Evolutionary conservation across 2,113 vertebrate species (phyloP).

Genomic region (Sialia sialis): DNA sequence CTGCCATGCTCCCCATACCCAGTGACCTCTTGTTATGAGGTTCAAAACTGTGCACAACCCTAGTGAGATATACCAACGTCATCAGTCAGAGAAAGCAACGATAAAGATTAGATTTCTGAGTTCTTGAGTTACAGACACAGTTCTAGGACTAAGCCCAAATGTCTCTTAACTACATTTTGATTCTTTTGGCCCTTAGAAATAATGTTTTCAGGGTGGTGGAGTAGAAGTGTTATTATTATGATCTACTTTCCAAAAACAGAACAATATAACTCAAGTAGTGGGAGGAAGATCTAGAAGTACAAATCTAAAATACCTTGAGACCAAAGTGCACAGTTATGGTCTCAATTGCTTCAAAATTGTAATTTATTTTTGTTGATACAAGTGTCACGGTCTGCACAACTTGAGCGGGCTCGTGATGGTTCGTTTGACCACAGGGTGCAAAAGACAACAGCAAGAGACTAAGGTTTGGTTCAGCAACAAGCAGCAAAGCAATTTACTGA

Average conservation of each 20-base stretch:
- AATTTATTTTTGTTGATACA: constrained; percentile 39
- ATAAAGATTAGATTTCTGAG: neutral
- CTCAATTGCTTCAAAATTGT: constrained; percentile 12
- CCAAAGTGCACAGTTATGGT: neutral
- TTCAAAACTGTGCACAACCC: neutral
- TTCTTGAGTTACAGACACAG: neutral
- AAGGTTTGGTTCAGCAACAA: too few species aligned
- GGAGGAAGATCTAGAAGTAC: neutral
- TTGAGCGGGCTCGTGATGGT: too few species aligned
- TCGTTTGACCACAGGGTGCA: too few species aligned
- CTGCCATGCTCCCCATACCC: too few species aligned
- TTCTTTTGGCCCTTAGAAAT: neutral
- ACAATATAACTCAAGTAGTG: neutral
- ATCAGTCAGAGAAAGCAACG: neutral
- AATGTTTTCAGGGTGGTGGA: neutral
- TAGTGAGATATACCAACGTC: rapidly evolving
- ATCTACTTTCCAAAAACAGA: neutral
- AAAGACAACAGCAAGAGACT: too few species aligned
- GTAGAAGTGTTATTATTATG: neutral
- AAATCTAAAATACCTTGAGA: constrained; percentile 1
- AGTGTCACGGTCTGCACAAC: too few species aligned
- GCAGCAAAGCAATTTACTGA: too few species aligned
- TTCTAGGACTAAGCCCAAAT: neutral
- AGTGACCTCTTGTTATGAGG: neutral
- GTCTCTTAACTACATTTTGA: neutral